Conservation (phyloP, 2,888 invertebrate species). For the Eugnorisma glareosa region DNA sequence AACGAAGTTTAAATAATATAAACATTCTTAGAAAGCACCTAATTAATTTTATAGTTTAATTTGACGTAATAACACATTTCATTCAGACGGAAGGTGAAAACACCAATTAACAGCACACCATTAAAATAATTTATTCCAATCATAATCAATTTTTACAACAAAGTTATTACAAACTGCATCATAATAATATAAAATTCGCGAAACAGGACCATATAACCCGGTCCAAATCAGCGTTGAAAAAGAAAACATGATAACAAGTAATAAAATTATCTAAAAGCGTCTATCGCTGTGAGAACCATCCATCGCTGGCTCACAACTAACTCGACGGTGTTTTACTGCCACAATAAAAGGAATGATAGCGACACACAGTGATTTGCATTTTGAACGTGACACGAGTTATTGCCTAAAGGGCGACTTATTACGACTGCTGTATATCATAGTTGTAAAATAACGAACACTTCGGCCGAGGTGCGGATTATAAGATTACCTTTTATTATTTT, state of each 20-base stretch:
- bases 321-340: slow-evolving; percentile 74
- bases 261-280: slow-evolving; percentile 67
- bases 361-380: slow-evolving; percentile 73
- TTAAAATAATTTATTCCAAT: slow-evolving; percentile 26
- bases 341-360: slow-evolving; percentile 78
- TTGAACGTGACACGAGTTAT: slow-evolving; percentile 65
- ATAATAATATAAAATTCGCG: slow-evolving; percentile 58
- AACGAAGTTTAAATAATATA: background rate
- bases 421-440: slow-evolving; percentile 64
- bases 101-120: slow-evolving; percentile 18
- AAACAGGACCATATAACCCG: slow-evolving; percentile 49
- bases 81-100: slow-evolving; percentile 14
- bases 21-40: background rate
- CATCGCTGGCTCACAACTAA: slow-evolving; percentile 71
- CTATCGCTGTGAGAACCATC: slow-evolving; percentile 68
- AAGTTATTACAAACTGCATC: slow-evolving; percentile 43
- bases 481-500: slow-evolving; percentile 64
- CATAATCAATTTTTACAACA: slow-evolving; percentile 26
- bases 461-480: slow-evolving; percentile 63
- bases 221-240: slow-evolving; percentile 32
- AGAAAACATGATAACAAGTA: slow-evolving; percentile 61
- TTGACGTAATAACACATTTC: slow-evolving; percentile 12
- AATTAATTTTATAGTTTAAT: background rate
- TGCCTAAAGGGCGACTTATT: slow-evolving; percentile 59
- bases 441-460: slow-evolving; percentile 62